Evolutionary conservation across 2,797 vertebrate genomes (phyloP).

Genomic region (Gobionotothen gibberifrons): DNA sequence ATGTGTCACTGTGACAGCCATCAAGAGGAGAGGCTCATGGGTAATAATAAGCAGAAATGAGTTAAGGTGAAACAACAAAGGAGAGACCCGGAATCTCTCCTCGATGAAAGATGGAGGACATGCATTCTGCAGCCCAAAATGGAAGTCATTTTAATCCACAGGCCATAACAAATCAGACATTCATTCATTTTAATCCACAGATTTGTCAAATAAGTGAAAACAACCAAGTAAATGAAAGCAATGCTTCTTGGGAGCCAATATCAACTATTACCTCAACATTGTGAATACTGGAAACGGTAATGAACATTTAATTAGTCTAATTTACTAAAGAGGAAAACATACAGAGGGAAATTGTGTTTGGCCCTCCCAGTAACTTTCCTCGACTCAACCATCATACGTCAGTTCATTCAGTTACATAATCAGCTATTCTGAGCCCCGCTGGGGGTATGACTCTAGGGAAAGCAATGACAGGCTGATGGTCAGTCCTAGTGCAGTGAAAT

Average conservation of each 20-base stretch:
- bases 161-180: too few species aligned
- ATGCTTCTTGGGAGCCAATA: slow-evolving; percentile 71
- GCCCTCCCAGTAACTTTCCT: slow-evolving; percentile 54
- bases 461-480: not conserved
- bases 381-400: slow-evolving; percentile 58
- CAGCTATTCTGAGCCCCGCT: slow-evolving; percentile 32
- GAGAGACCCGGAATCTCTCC: not conserved
- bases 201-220: slow-evolving; percentile 59
- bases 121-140: slow-evolving; percentile 36
- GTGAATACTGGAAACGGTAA: slow-evolving; percentile 59
- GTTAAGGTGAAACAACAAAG: not conserved
- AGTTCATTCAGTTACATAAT: slow-evolving; percentile 63
- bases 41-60: slow-evolving; percentile 6
- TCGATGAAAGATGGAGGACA: slow-evolving; percentile 18
- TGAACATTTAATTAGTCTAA: slow-evolving; percentile 65
- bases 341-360: slow-evolving; percentile 53
- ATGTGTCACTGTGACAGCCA: slow-evolving; percentile 13
- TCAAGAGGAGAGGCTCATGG: slow-evolving; percentile 4
- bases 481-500: not conserved
- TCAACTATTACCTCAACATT: slow-evolving; percentile 67
- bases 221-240: slow-evolving; percentile 41
- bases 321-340: slow-evolving; percentile 74
- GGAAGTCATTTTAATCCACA: slow-evolving; percentile 46
- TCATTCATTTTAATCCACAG: slow-evolving; percentile 39
- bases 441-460: not conserved